These are phyloP conservation scores for Telenomus remus DNA, from an alignment of 1,140 invertebrate genomes.

Conservation along the genomic window DNA sequence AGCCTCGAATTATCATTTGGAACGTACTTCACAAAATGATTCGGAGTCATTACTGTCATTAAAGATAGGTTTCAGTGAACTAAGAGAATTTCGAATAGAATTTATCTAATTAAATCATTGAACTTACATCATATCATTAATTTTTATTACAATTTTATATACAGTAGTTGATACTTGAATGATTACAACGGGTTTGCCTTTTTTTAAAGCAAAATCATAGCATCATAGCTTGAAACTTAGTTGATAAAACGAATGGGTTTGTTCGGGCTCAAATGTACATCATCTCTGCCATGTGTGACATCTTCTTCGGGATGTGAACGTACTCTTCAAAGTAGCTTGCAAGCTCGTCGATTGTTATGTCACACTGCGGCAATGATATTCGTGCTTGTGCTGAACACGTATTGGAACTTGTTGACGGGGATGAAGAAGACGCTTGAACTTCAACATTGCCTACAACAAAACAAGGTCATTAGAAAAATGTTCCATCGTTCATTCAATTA, in stretches of 20 bases:
- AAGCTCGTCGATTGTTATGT: conserved; percentile 92
- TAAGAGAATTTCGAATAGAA: no score
- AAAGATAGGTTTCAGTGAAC: no score
- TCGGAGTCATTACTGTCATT: no score
- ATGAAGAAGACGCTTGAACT: conserved; percentile 40
- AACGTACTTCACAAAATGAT: no score
- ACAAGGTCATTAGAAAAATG: no score
- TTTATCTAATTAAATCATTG: no score
- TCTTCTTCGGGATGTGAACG: conserved; percentile 96
- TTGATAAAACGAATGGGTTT: conserved; percentile 4
- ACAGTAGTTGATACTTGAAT: neutral
- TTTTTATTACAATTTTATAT: neutral
- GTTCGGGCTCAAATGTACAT: conserved; percentile 88
- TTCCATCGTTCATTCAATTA: no score
- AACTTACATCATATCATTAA: neutral
- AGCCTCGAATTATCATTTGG: no score
- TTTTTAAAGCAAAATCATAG: no score
- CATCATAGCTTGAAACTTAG: conserved; percentile 27
- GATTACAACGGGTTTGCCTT: no score
- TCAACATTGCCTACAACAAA: conserved; percentile 23
- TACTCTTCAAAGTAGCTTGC: conserved; percentile 94
- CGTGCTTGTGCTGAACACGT: conserved; percentile 77
- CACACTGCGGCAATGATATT: conserved; percentile 79
- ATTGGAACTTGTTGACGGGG: conserved; percentile 64
- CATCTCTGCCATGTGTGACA: conserved; percentile 97